Evolutionary conservation across 2,113 vertebrate species (phyloP).

Genomic region (Potamarius usumacintae): DNA sequence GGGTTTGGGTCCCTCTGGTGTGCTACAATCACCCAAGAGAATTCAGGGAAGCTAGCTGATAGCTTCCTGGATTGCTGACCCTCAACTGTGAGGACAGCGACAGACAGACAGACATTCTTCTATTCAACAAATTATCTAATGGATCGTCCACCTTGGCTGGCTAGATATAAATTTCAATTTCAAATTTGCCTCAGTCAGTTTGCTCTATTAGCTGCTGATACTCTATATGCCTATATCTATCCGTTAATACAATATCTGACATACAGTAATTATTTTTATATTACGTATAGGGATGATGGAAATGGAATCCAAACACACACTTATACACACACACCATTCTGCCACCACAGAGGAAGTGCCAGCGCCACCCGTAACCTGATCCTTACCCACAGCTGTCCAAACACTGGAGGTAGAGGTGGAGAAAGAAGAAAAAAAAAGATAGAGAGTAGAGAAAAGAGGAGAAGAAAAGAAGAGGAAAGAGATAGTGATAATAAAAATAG

Average conservation of each 20-base stretch:
- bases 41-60: too few species aligned
- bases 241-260: neutral
- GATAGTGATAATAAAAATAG: conserved; percentile 42
- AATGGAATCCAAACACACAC: conserved; percentile 67
- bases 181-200: neutral
- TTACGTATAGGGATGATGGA: conserved; percentile 62
- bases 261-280: neutral
- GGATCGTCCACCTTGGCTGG: too few species aligned
- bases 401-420: conserved; percentile 75
- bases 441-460: neutral
- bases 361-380: conserved; percentile 87
- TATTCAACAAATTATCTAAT: too few species aligned
- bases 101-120: too few species aligned
- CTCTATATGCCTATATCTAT: too few species aligned
- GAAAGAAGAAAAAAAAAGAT: conserved; percentile 52
- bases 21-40: too few species aligned
- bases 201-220: neutral
- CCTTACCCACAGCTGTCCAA: conserved; percentile 91
- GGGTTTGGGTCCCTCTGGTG: too few species aligned
- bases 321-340: conserved; percentile 69
- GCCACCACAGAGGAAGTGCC: conserved; percentile 73
- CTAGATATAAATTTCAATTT: neutral
- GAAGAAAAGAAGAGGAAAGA: neutral
- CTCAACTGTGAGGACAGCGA: too few species aligned
- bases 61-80: too few species aligned